Evolutionary conservation across 2,888 invertebrate species (phyloP).

Genomic region (Eupithecia subfuscata): DNA sequence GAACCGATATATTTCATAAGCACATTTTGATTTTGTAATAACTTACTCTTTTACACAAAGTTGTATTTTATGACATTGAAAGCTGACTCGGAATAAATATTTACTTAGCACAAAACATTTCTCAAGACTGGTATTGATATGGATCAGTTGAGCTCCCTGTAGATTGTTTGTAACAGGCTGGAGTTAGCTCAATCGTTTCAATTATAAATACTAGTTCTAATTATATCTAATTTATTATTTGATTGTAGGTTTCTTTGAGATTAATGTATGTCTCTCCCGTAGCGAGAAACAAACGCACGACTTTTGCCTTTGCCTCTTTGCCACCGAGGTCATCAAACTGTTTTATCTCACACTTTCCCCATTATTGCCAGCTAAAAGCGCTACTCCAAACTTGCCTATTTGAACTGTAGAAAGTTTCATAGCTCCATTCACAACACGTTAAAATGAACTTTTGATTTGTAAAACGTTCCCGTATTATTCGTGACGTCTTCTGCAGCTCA

Average conservation of each 20-base stretch:
- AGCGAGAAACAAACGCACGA: not conserved
- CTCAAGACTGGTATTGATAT: too few relatives aligned
- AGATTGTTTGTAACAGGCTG: too few relatives aligned
- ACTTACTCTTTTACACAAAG: too few relatives aligned
- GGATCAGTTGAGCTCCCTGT: too few relatives aligned
- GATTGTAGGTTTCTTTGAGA: too few relatives aligned
- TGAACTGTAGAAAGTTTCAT: constrained; percentile 5
- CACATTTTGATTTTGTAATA: too few relatives aligned
- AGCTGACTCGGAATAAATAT: not conserved
- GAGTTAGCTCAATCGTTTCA: too few relatives aligned
- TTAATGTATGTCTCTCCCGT: not conserved
- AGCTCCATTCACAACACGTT: constrained; percentile 12
- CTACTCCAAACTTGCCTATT: not conserved
- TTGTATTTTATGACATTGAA: too few relatives aligned
- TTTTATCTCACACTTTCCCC: not conserved
- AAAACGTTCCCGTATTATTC: constrained; percentile 13
- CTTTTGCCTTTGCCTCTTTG: not conserved
- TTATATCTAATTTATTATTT: too few relatives aligned
- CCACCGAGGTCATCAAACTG: not conserved
- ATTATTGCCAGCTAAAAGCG: not conserved
- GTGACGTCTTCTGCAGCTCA: constrained; percentile 16
- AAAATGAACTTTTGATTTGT: constrained; percentile 23
- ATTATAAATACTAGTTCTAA: too few relatives aligned
- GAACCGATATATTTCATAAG: too few relatives aligned
- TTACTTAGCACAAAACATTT: not conserved